phyloP scores from a whole-genome alignment of 2,888 invertebrate genomes.

The Trachelus stipa region DNA sequence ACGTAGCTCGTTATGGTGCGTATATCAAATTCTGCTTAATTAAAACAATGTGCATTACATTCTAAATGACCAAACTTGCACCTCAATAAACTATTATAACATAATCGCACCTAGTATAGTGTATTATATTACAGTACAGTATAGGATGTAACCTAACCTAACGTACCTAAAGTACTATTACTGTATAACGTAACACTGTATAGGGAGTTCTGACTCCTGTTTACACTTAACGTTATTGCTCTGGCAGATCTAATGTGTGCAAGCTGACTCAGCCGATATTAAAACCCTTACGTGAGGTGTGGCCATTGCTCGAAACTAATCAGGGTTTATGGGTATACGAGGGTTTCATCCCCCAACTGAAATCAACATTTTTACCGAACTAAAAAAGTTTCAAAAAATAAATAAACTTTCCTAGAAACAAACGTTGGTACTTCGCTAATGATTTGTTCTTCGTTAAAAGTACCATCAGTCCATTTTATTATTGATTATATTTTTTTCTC shows the following conservation, averaged over 20 bases:
- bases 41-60: no score
- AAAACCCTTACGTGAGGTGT: slow-evolving; percentile 53
- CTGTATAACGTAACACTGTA: not conserved
- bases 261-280: slow-evolving; percentile 52
- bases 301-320: slow-evolving; percentile 54
- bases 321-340: slow-evolving; percentile 25
- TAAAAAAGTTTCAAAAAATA: not conserved
- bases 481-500: not conserved
- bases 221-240: slow-evolving; percentile 60
- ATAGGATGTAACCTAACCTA: no score
- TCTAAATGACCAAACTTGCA: not conserved
- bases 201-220: slow-evolving; percentile 39
- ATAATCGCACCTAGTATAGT: not conserved
- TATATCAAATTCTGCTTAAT: no score
- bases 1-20: no score
- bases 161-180: not conserved
- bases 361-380: not conserved
- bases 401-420: not conserved
- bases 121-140: no score
- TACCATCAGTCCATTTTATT: not conserved
- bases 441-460: not conserved
- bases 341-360: not conserved
- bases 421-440: not conserved
- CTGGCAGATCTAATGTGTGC: slow-evolving; percentile 49
- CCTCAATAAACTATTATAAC: not conserved